These are phyloP conservation scores for Neoarius graeffei DNA, from an alignment of 2,113 vertebrate genomes.

Conservation along the genomic window DNA sequence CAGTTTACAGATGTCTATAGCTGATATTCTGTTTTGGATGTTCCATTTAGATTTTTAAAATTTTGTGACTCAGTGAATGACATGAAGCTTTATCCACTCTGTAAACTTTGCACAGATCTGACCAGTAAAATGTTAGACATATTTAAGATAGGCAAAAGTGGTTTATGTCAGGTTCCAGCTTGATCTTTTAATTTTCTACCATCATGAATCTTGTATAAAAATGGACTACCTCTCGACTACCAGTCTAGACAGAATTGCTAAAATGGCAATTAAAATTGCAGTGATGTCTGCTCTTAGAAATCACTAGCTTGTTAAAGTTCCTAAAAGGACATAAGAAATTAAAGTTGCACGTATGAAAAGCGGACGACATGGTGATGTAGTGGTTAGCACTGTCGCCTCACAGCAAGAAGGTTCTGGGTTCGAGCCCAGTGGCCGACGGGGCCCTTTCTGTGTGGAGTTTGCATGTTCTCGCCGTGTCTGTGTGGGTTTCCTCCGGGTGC, in stretches of 20 bases:
- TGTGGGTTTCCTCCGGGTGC: too few species aligned
- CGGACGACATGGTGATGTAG: too few species aligned
- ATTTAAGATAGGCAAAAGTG: background rate
- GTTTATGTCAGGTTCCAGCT: too few species aligned
- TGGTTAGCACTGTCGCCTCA: too few species aligned
- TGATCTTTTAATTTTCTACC: background rate
- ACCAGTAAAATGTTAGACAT: background rate
- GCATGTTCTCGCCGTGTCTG: too few species aligned
- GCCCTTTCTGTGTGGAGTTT: too few species aligned
- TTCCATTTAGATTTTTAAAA: background rate
- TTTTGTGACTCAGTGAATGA: background rate
- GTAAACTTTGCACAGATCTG: background rate
- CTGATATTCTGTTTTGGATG: background rate
- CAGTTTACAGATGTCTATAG: background rate
- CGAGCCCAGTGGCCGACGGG: too few species aligned
- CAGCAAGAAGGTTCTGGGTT: too few species aligned
- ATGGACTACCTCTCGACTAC: background rate
- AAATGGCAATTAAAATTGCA: background rate
- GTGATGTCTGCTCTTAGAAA: background rate
- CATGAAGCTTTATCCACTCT: background rate
- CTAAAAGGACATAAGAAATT: constrained; percentile 9
- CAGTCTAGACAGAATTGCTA: background rate
- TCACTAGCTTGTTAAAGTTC: constrained; percentile 14
- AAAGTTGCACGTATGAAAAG: background rate
- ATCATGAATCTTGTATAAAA: background rate